Evolutionary conservation across 2,113 vertebrate species (phyloP), one percentile per base, ranked within the genome.

Genomic region (Hypanus sabinus): DNA sequence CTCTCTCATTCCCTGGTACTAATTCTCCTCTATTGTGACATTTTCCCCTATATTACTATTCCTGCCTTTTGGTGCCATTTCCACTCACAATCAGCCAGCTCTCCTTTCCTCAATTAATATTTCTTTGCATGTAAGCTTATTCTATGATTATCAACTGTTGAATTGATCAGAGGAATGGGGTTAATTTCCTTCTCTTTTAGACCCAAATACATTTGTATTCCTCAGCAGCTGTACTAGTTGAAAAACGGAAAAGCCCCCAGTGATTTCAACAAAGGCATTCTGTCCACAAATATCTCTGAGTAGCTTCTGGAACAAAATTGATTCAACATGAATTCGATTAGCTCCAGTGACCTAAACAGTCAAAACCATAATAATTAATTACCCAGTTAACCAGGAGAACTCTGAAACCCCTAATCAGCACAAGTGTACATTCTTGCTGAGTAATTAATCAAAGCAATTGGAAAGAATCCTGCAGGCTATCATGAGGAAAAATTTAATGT

Each of bases 381-480:
- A 27, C 33, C 33, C 36, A 55, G 91, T 93, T 92, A 93, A 93
- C 36, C 18, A n/a, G 70, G 38, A 75, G 38, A 93, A 73, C 68
- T 93, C 46, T 93, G 70, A 93, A 73, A 93, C 12, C 70, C 91
- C 91, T 73, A 93, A 46, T 93, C 68, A 73, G 68, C n/a, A 73
- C 46, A 55, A 46, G 62, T 46, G 36, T 38, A 93, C 22, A 73
- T 92, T 36, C n/a, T 93, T 73, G 20, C 90, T 73, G 71, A 73
- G 36, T 71, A 92, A 93, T 93, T 93, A 93, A 93, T 93, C 36
- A 24, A 93, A 75, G 70, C 36, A 93, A 93, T 11, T 5, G 46
- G 33, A 75, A 71, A 73, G 33, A 73, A 55, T 10, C 38, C 68
- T 55, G 30, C 91, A 75, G 70, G 22, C 22, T 20, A 2, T 93